These are phyloP conservation scores for Drosophila vallismaia DNA, from an alignment of 2,888 invertebrate species.

Conservation along the genomic window DNA sequence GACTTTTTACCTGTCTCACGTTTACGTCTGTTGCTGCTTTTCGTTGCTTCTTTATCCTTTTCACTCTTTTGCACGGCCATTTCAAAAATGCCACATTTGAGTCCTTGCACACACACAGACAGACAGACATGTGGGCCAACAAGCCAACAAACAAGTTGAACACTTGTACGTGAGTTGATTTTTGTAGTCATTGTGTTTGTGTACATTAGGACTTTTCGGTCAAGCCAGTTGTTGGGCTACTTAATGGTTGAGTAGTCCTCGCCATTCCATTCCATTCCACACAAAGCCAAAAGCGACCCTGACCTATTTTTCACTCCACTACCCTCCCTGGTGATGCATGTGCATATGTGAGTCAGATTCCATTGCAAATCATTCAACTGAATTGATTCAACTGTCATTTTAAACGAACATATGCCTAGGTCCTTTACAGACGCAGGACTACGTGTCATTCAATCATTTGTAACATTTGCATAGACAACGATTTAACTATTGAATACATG, in stretches of 20 bases:
- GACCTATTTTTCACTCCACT: constrained; percentile 45
- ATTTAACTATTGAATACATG: background rate
- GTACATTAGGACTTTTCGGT: constrained; percentile 33
- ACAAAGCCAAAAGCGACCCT: constrained; percentile 45
- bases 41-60: background rate
- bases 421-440: constrained; percentile 35
- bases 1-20: constrained; percentile 31
- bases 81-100: constrained; percentile 66
- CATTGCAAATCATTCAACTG: constrained; percentile 29
- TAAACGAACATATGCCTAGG: constrained; percentile 48
- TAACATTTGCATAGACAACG: background rate
- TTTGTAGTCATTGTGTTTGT: constrained; percentile 47
- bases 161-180: constrained; percentile 66
- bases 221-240: constrained; percentile 37
- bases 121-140: background rate
- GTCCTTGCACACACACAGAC: constrained; percentile 27
- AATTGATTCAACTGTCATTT: constrained; percentile 54
- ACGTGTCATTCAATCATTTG: background rate
- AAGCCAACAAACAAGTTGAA: constrained; percentile 64
- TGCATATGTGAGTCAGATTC: constrained; percentile 2
- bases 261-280: background rate
- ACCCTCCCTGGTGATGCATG: constrained; percentile 1
- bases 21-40: background rate
- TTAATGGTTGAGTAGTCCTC: constrained; percentile 47
- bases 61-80: constrained; percentile 34